Evolutionary conservation across 2,797 vertebrate species (phyloP).

Genomic region (Falco cherrug): DNA sequence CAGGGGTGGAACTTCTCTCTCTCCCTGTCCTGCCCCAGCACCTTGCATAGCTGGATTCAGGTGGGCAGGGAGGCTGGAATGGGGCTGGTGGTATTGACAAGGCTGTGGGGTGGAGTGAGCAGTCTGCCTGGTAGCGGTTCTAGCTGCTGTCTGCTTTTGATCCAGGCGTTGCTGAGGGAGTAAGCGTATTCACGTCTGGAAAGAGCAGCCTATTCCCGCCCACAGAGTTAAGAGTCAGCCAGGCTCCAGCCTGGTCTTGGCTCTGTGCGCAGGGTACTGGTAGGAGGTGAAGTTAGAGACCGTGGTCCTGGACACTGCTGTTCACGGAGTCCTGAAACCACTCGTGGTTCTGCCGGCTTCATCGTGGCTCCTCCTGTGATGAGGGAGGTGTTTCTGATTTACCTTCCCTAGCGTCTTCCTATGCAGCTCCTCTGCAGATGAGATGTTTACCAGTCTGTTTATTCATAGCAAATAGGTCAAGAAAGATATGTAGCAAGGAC

Average conservation of each 20-base stretch:
- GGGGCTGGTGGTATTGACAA: accelerated
- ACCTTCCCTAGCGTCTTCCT: not conserved
- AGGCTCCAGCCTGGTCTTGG: not conserved
- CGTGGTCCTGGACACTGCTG: accelerated
- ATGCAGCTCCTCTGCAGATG: not conserved
- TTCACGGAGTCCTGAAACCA: not conserved
- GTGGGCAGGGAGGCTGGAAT: not conserved
- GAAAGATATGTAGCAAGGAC: accelerated
- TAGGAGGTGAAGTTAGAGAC: not conserved
- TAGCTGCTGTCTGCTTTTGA: not conserved
- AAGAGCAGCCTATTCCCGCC: not conserved
- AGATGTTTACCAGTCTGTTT: constrained; percentile 18
- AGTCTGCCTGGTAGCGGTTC: not conserved
- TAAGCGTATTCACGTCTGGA: not conserved
- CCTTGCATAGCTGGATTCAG: not conserved
- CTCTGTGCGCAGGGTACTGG: not conserved
- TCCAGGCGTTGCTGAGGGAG: not conserved
- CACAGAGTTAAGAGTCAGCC: not conserved
- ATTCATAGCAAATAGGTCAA: not conserved
- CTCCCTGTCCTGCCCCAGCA: too few species aligned
- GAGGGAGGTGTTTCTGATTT: not conserved
- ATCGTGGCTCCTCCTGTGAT: accelerated
- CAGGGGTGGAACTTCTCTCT: not conserved
- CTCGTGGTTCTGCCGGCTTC: not conserved
- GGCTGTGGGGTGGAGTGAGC: not conserved